A percentile compares a stretch with the other conserved stretches of the same genome.
phyloP scores from a whole-genome alignment of 1,140 invertebrate genomes.

The Melipona quadrifasciata region DNA sequence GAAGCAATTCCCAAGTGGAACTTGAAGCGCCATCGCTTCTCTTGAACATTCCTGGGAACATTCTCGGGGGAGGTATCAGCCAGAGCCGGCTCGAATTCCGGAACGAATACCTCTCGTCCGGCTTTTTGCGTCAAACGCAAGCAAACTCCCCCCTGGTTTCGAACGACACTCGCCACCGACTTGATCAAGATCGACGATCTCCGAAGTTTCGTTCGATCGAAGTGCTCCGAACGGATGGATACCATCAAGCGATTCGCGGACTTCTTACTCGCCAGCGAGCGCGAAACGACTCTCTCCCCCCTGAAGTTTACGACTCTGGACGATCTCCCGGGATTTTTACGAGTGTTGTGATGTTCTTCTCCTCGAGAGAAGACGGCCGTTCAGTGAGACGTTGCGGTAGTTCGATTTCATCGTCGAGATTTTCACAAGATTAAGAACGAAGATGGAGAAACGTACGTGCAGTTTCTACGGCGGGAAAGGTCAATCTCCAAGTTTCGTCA shows the following conservation, averaged over 20 bases:
- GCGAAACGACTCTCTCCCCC: background rate
- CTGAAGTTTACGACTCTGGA: background rate
- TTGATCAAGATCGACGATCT: background rate
- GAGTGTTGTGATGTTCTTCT: background rate
- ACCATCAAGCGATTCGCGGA: no score
- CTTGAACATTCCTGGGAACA: background rate
- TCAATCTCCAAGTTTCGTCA: background rate
- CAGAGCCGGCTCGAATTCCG: background rate
- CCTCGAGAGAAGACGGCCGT: background rate
- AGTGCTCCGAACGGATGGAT: background rate
- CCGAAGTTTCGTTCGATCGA: background rate
- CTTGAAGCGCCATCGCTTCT: background rate
- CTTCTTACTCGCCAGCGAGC: background rate
- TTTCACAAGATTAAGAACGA: no score
- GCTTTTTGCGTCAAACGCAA: no score
- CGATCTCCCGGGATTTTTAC: background rate
- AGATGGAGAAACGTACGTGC: background rate
- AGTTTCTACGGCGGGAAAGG: background rate
- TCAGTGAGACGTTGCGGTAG: background rate
- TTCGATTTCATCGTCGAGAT: background rate
- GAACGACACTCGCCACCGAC: background rate
- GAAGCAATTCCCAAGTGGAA: background rate
- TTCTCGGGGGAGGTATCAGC: background rate
- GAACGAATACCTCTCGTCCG: background rate
- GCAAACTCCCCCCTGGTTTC: no score